Conservation (phyloP, 2,888 invertebrate species). For the Athrips mouffetella region DNA sequence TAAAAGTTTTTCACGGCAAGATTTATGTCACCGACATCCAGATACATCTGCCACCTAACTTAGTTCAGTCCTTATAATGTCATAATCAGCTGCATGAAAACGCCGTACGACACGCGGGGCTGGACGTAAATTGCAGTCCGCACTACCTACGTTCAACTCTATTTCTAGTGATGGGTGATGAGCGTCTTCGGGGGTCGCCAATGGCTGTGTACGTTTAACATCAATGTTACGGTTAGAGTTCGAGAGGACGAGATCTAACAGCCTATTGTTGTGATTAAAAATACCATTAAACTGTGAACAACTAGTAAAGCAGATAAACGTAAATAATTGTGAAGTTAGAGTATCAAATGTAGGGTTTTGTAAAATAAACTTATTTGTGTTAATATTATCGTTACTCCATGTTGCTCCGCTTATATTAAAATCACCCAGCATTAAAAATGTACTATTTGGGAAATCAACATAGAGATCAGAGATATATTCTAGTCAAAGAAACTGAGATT, state of each 20-base stretch:
- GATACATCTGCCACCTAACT: background rate
- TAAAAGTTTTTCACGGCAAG: constrained; percentile 15
- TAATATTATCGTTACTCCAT: background rate
- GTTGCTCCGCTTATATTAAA: constrained; percentile 8
- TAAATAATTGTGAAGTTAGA: constrained; percentile 5
- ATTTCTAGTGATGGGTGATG: constrained; percentile 16
- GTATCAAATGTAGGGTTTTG: background rate
- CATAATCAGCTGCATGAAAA: constrained; percentile 8
- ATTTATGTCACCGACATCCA: constrained; percentile 3
- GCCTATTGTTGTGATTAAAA: constrained; percentile 8
- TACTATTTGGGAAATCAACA: background rate
- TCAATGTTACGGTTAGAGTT: background rate
- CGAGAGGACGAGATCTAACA: constrained; percentile 14
- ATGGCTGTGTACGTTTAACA: background rate
- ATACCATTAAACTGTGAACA: constrained; percentile 14
- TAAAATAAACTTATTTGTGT: background rate
- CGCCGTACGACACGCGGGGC: background rate
- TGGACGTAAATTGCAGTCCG: background rate
- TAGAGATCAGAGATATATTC: constrained; percentile 5
- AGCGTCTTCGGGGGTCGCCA: constrained; percentile 8
- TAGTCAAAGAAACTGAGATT: background rate
- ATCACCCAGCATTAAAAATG: constrained; percentile 1
- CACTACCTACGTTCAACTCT: background rate
- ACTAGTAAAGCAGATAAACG: constrained; percentile 7
- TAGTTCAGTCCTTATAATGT: background rate